phyloP scores from a whole-genome alignment of 2,888 invertebrate species.

The Eumacrocentrus americanus region DNA sequence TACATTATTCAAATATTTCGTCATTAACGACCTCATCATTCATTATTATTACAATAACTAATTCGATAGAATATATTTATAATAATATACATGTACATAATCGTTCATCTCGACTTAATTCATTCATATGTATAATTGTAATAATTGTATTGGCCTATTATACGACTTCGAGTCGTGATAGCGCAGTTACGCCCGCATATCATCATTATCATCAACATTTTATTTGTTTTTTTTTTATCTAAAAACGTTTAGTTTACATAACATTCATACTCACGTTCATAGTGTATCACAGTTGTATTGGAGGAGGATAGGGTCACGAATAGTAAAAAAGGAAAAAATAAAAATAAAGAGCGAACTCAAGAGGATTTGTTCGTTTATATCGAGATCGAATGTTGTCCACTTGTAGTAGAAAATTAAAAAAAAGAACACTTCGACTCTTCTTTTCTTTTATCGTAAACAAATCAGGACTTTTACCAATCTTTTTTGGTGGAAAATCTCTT shows the following conservation, averaged over 20 bases:
- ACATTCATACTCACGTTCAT: slow-evolving; percentile 51
- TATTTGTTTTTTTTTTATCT: slow-evolving; percentile 40
- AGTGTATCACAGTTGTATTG: slow-evolving; percentile 61
- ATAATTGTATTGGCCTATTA: slow-evolving; percentile 47
- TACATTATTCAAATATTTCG: slow-evolving; percentile 34
- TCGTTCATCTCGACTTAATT: slow-evolving; percentile 45
- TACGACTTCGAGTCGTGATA: slow-evolving; percentile 42
- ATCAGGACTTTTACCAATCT: too few relatives aligned
- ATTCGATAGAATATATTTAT: slow-evolving; percentile 56
- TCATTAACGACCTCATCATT: slow-evolving; percentile 31
- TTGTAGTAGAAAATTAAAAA: too few relatives aligned
- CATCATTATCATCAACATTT: slow-evolving; percentile 9
- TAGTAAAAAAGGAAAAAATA: not conserved
- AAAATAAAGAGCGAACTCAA: too few relatives aligned
- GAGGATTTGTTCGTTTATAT: not conserved
- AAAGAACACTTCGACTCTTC: too few relatives aligned
- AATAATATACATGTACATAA: slow-evolving; percentile 59
- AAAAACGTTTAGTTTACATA: slow-evolving; percentile 55
- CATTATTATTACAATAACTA: slow-evolving; percentile 54
- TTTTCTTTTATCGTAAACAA: not conserved
- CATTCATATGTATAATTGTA: slow-evolving; percentile 46
- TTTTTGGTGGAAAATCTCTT: not conserved
- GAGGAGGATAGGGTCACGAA: slow-evolving; percentile 44
- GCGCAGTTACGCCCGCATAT: not conserved
- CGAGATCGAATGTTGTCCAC: not conserved